Conservation (phyloP, 1,140 invertebrate genomes). For the Dinoponera quadriceps region DNA sequence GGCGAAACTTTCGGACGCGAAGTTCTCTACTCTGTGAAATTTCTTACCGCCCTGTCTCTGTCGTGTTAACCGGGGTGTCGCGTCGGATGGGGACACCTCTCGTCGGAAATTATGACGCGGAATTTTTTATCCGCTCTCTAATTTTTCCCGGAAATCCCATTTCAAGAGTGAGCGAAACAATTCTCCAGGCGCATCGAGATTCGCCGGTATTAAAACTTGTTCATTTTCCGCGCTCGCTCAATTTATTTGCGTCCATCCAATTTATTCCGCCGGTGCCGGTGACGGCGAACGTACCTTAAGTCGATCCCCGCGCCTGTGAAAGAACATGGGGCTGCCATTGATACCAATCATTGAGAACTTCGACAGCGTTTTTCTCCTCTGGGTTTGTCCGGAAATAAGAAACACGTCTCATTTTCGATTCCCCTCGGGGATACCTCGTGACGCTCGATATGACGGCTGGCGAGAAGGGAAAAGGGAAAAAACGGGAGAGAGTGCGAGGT, state of each 20-base stretch:
- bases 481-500: neutral
- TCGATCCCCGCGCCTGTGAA: slow-evolving; percentile 59
- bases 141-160: slow-evolving; percentile 25
- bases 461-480: neutral
- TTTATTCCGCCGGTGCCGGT: slow-evolving; percentile 38
- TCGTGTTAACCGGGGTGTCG: neutral
- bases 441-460: slow-evolving; percentile 25
- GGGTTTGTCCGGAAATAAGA: slow-evolving; percentile 45
- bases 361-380: slow-evolving; percentile 34
- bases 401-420: slow-evolving; percentile 43
- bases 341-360: slow-evolving; percentile 44
- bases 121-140: slow-evolving; percentile 14
- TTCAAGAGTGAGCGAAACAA: slow-evolving; percentile 5
- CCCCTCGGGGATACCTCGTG: slow-evolving; percentile 10
- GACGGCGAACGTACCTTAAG: slow-evolving; percentile 58
- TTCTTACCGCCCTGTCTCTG: neutral
- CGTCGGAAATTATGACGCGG: neutral
- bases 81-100: too few species aligned
- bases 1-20: too few species aligned
- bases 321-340: slow-evolving; percentile 46
- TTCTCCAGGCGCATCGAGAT: slow-evolving; percentile 32
- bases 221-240: slow-evolving; percentile 35
- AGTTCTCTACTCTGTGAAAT: neutral
- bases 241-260: slow-evolving; percentile 55
- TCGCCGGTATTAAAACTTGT: slow-evolving; percentile 52